Percentiles rank a stretch among this genome's conserved stretches.
Evolutionary conservation across 1,140 invertebrate genomes (phyloP).

Genomic region (Drosophila triauraria): DNA sequence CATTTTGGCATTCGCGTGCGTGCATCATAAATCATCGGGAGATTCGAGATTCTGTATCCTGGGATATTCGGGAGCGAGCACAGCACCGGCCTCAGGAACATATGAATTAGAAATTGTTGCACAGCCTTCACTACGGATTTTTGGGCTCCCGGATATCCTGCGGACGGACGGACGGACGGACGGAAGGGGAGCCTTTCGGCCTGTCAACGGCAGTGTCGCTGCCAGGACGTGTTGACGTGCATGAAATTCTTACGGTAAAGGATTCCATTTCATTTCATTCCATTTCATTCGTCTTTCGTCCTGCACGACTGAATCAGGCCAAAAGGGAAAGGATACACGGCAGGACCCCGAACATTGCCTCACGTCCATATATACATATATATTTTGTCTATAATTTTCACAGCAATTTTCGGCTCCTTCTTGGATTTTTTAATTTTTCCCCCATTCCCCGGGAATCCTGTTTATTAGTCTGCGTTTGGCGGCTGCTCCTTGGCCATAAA

Average conservation of each 20-base stretch:
- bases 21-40: constrained; percentile 73
- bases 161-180: not conserved
- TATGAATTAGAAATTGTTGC: constrained; percentile 82
- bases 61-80: not conserved
- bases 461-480: constrained; percentile 77
- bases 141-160: constrained; percentile 26
- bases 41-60: constrained; percentile 10
- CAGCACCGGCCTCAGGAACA: constrained; percentile 52
- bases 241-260: constrained; percentile 82
- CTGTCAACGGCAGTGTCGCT: constrained; percentile 71
- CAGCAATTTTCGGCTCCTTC: constrained; percentile 37
- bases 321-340: constrained; percentile 31
- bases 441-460: constrained; percentile 8
- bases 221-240: constrained; percentile 78
- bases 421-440: constrained; percentile 46
- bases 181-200: constrained; percentile 5
- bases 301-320: constrained; percentile 64
- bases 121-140: constrained; percentile 28
- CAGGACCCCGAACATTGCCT: constrained; percentile 34
- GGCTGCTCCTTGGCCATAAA: constrained; percentile 67
- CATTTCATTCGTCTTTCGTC: constrained; percentile 51
- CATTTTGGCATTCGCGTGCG: constrained; percentile 73
- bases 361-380: constrained; percentile 39
- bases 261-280: constrained; percentile 73
- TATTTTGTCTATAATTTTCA: constrained; percentile 60